Conservation (phyloP, 2,113 vertebrate species). For the Rhinolophus sinicus region DNA sequence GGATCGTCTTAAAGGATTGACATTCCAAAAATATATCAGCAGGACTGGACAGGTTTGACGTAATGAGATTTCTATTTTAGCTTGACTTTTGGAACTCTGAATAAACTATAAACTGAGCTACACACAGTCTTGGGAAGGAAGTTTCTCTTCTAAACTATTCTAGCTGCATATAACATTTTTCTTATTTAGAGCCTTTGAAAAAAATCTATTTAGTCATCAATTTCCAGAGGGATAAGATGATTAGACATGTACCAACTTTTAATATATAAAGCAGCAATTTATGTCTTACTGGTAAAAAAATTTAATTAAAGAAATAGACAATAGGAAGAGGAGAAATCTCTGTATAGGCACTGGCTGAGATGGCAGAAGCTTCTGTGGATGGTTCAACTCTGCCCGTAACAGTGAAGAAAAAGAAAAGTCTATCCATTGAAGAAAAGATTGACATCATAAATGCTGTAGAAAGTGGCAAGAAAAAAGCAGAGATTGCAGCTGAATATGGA, state of each 20-base stretch:
- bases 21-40: conserved; percentile 78
- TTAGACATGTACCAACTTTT: not conserved
- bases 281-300: not conserved
- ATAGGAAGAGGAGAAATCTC: not conserved
- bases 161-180: not conserved
- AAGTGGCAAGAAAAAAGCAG: conserved; percentile 85
- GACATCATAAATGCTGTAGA: conserved; percentile 87
- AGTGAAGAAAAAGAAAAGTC: conserved; percentile 85
- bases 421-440: conserved; percentile 87
- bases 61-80: conserved; percentile 80
- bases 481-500: conserved; percentile 85
- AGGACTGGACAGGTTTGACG: conserved; percentile 68
- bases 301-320: not conserved
- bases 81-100: conserved; percentile 67
- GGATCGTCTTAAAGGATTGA: conserved; percentile 73
- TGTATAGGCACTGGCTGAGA: not conserved
- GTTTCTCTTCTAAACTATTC: conserved; percentile 38
- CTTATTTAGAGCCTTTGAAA: not conserved
- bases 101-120: conserved; percentile 69
- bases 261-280: not conserved
- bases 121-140: not conserved
- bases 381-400: not conserved
- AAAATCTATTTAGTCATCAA: not conserved
- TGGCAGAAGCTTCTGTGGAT: conserved; percentile 76
- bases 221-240: not conserved